Base-by-base conservation (phyloP, 2,113 vertebrate species). In the Stictonetta naevosa region DNA sequence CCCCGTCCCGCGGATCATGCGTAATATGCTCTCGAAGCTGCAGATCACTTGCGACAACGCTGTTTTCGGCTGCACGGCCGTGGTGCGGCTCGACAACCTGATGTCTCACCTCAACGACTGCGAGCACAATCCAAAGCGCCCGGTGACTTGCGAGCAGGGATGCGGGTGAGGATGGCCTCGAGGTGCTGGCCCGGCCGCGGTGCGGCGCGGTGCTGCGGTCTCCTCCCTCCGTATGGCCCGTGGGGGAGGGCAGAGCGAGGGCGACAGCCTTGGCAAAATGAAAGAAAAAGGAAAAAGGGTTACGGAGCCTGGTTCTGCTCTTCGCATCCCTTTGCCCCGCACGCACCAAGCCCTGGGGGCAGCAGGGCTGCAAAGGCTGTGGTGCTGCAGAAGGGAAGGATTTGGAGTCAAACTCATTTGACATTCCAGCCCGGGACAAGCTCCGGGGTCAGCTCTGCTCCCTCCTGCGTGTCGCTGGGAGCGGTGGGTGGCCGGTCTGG, bases 21-120 rank as follows among this genome's bases (percentile, higher is more conserved):
- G 99, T 62, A 99, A 99, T 97, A 99, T 99, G 99, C 98, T 99
- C 66, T 99, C 99, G 52, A 99, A 99, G 97, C 98, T 99, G 78
- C 99, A 99, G 97, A 99, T 99, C 96, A 98, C 98, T 72, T 99
- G 99, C 21, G 99, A 99, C 98, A 99, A 99, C 94, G 98, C 99
- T 3, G 98, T 98, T 12, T 99, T 99, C 42, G 99, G 99, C 97
- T 99, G 99, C 82, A 98, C 98, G 8, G 99, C 99, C 4, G 98
- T 99, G 1, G 98, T 99, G 88, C 98, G 99, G 11, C 98, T 99
- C 6, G 99, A 99, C 97, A 99, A 99, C 98, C 99, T 99, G 68
- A 98, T 98, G 98, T 98, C 99, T 10, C 99, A 99, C 97, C 99
- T 99, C 91, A 99, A 98, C 36, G 99, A 99, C 98, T 99, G 99